Evolutionary conservation across 2,113 vertebrate species (phyloP).

Genomic region (Cettia cetti): DNA sequence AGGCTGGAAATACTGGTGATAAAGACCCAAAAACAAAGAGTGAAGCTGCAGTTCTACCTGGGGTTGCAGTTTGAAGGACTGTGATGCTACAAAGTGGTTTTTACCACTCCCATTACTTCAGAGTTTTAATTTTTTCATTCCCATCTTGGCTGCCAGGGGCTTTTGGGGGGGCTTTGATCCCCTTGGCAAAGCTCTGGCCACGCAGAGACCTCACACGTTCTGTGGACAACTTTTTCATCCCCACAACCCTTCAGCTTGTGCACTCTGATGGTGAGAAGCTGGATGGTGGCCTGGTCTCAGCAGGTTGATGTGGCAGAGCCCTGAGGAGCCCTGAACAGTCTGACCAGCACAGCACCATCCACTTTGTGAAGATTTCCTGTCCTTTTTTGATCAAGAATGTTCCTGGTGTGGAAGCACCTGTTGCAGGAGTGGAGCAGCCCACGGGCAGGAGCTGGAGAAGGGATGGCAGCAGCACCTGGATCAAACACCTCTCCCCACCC

Average conservation of each 20-base stretch:
- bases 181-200: background rate
- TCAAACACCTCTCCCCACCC: background rate
- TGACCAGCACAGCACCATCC: fast-evolving
- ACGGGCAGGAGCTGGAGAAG: background rate
- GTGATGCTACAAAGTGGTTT: fast-evolving
- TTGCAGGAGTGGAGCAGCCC: background rate
- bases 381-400: background rate
- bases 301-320: background rate
- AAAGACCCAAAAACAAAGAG: background rate
- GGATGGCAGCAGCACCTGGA: background rate
- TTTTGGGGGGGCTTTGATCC: background rate
- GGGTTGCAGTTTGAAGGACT: background rate
- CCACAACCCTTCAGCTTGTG: background rate
- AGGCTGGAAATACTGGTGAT: background rate
- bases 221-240: background rate
- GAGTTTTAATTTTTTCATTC: too few species aligned
- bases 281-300: background rate
- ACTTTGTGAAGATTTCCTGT: background rate
- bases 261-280: background rate
- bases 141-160: background rate
- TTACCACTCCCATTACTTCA: background rate
- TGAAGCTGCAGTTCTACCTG: background rate
- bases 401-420: background rate
- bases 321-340: background rate
- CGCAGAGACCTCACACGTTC: background rate